Evolutionary conservation across 2,797 vertebrate genomes (phyloP), one percentile per base, ranked within the genome.

Genomic region (Fistularia commersonii): DNA sequence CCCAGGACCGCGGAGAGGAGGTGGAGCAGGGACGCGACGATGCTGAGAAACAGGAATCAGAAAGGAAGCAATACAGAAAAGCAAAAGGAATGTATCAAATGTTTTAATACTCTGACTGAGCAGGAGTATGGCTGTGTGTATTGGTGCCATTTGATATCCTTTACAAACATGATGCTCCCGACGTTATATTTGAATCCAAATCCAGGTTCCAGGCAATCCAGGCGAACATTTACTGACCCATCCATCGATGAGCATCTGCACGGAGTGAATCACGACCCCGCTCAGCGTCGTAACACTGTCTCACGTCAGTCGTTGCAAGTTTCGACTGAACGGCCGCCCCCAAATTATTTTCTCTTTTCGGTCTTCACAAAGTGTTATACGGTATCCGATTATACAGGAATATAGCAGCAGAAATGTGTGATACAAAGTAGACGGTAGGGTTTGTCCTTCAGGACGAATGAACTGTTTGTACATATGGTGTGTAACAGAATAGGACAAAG

Each of bases 351-450:
- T 69, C 6, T 87, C 90, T 87, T 85, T 42, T 40, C 71, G 87
- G 89, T 89, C 82, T 87, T 93, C 87, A 74, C 67, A 61, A 90
- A 91, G 91, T 96, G 91, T 93, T 92, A 78, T 78, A 83, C 87
- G 91, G 54, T 87, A 80, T 93, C 84, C 90, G 91, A 84, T 83
- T 74, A 58, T 91, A 74, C 89, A 88, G 83, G 8, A 48, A 61
- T 58, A 89, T 90, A 66, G 72, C 38, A 57, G 76, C 89, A 82
- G 88, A 90, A 88, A n/a, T 72, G 89, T 85, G 92, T 92, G 88
- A 91, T 87, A 91, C 84, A 80, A 77, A 91, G 85, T 93, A 89
- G 91, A 93, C 92, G 88, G 79, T 93, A 79, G 81, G 64, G 71
- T 90, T 86, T 85, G 88, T 93, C 90, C 91, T 91, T 87, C 72